Conservation (phyloP, 2,888 invertebrate genomes). For the Hydrotaea cyrtoneurina region DNA sequence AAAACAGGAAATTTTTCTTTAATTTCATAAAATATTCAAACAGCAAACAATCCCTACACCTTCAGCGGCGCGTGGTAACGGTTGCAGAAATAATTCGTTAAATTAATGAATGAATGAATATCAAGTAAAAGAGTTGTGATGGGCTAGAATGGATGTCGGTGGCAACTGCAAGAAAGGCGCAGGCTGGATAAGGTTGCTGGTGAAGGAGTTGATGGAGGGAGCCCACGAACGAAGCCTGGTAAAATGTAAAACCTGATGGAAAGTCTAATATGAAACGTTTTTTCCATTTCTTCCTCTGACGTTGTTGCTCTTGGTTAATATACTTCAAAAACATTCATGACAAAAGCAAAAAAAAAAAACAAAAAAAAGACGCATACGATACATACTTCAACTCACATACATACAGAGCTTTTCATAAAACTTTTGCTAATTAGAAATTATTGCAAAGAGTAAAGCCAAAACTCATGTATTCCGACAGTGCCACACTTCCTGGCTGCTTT, state of each 20-base stretch:
- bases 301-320: neutral
- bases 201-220: neutral
- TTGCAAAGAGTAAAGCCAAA: conserved; percentile 16
- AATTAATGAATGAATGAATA: neutral
- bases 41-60: too few species aligned
- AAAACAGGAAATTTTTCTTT: too few species aligned
- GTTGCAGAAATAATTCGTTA: neutral
- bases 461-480: conserved; percentile 19
- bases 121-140: neutral
- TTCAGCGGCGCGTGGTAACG: too few species aligned
- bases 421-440: conserved; percentile 38
- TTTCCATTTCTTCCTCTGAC: neutral
- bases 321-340: conserved; percentile 9
- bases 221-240: neutral
- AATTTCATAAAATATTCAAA: too few species aligned
- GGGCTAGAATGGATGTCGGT: neutral
- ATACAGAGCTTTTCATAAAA: neutral
- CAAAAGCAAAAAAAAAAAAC: neutral
- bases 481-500: neutral
- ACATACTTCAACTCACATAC: too few species aligned
- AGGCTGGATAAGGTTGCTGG: neutral
- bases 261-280: neutral
- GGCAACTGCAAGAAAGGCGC: neutral
- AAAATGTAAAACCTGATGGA: neutral
- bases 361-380: neutral